phyloP scores from a whole-genome alignment of 1,140 invertebrate genomes.

The Heterodera carotae region DNA sequence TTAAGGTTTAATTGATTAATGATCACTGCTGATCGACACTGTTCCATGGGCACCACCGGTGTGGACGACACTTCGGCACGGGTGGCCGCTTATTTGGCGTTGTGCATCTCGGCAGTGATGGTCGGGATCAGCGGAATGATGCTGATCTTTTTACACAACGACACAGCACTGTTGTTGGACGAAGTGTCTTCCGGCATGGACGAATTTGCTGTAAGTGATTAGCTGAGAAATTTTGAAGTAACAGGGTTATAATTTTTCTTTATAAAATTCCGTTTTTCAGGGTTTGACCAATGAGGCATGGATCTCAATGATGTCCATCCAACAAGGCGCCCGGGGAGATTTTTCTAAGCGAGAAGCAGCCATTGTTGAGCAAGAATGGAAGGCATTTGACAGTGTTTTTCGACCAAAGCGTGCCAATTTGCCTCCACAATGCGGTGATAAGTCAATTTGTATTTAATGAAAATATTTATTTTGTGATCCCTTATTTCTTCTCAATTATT shows the following conservation, averaged over 20 bases:
- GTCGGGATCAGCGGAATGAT: slow-evolving; percentile 1
- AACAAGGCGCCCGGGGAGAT: background rate
- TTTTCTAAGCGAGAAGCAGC: background rate
- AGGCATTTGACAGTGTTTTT: slow-evolving; percentile 10
- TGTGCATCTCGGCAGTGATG: slow-evolving; percentile 13
- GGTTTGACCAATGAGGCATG: slow-evolving; percentile 13
- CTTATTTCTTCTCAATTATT: too few species aligned
- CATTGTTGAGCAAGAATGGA: background rate
- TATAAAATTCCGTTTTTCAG: background rate
- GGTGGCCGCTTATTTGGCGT: slow-evolving; percentile 8
- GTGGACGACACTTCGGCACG: slow-evolving; percentile 5
- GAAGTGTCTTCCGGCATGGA: slow-evolving; percentile 12
- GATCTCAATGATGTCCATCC: slow-evolving; percentile 10
- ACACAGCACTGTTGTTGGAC: slow-evolving; percentile 15
- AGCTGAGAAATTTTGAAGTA: too few species aligned
- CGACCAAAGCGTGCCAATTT: slow-evolving; percentile 3
- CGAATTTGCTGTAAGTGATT: background rate
- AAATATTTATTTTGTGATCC: too few species aligned
- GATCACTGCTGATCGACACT: background rate
- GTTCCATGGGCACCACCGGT: background rate
- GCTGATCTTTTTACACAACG: slow-evolving; percentile 13
- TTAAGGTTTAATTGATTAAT: background rate
- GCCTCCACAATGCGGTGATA: slow-evolving; percentile 11
- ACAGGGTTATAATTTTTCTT: too few species aligned
- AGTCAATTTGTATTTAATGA: too few species aligned